Base-by-base conservation (phyloP, 2,797 vertebrate genomes). In the Liasis olivaceus region DNA sequence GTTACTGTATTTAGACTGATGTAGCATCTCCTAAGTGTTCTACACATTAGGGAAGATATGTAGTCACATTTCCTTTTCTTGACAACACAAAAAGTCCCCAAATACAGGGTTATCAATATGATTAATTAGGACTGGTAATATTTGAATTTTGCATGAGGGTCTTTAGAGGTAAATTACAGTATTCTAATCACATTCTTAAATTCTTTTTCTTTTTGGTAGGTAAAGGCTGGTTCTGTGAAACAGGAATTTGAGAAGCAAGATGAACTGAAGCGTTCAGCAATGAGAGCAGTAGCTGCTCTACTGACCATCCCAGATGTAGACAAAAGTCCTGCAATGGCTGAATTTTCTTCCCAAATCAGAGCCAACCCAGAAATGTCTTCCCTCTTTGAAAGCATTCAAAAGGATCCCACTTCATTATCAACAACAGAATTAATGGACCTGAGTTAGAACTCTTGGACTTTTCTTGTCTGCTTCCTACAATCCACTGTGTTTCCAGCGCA, bases 201-300 rank as follows among this genome's bases (percentile, higher is more conserved):
- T 36, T 36, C 36, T 62, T 26, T 69, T 87, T 22, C 22, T 90
- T 89, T 89, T 77, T 54, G 51, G 51, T 93, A 99, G 99, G 99
- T 99, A 88, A 99, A 99, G 94, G 98, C 99, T 0, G 99, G 98
- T 0, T 99, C 99, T 0, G 99, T 99, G 94, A 99, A 99, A 95
- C 99, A 99, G 95, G 99, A 99, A 97, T 99, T 99, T 95, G 99
- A 99, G 97, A 99, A 99, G 96, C 99, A 99, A 96, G 99, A 99
- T 0, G 99, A 99, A 95, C 96, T 99, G 95, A 98, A 99, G 92
- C 98, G 99, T 9, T 99, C 99, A 0, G 99, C 99, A 0, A 99
- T 99, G 99, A 98, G 99, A 5, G 98, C 99, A 0, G 98, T 99
- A 28, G 98, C 98, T 0, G 99, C 99, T 93, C 98, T 99, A 94